Evolutionary conservation across 2,113 vertebrate genomes (phyloP).

Genomic region (Cisticola juncidis): DNA sequence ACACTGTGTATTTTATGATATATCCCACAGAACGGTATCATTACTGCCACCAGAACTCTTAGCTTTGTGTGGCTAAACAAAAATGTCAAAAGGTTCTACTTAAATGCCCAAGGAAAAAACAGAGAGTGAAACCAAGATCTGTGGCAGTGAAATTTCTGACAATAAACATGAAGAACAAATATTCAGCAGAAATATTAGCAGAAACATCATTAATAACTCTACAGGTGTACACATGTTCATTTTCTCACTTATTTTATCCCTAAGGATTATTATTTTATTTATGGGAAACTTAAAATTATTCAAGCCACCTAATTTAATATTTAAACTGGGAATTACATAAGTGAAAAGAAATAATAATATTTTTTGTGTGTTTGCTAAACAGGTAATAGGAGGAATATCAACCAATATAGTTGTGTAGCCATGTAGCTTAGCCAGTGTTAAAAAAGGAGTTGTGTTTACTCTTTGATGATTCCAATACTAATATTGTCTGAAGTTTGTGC

Average conservation of each 20-base stretch:
- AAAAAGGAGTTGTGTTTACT: background rate
- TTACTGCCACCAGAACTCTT: background rate
- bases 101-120: background rate
- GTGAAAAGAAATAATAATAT: background rate
- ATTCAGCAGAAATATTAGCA: background rate
- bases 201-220: background rate
- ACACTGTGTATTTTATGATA: background rate
- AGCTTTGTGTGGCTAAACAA: background rate
- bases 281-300: background rate
- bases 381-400: background rate
- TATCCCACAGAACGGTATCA: background rate
- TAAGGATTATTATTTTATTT: background rate
- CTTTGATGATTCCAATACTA: background rate
- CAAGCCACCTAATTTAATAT: background rate
- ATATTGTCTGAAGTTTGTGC: background rate
- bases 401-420: background rate
- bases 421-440: background rate
- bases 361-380: background rate
- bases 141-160: background rate
- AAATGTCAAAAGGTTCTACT: slow-evolving; percentile 32
- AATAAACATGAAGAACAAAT: slow-evolving; percentile 1
- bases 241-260: background rate
- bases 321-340: background rate
- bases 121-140: background rate
- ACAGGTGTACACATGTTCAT: fast-evolving